Evolutionary conservation across 2,113 vertebrate species (phyloP).

Genomic region (Setophaga petechia): DNA sequence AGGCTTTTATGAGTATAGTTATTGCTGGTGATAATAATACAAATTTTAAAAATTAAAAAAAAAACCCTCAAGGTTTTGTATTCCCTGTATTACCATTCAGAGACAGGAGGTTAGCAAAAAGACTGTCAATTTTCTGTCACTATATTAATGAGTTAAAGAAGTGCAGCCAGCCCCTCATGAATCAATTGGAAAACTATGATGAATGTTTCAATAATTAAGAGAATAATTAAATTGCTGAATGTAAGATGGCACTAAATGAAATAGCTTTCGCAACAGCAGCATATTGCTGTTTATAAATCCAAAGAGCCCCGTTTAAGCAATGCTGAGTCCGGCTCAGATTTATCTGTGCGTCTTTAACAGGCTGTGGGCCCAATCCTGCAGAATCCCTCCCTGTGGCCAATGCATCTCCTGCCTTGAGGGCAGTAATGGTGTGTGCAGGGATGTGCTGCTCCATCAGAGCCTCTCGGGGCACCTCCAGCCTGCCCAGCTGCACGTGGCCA

Average conservation of each 20-base stretch:
- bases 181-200: slow-evolving; percentile 68
- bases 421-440: accelerated
- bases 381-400: background rate
- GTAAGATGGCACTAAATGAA: slow-evolving; percentile 62
- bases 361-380: background rate
- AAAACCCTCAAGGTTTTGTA: background rate
- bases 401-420: accelerated
- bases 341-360: background rate
- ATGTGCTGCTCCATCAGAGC: background rate
- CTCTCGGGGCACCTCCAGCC: background rate
- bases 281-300: slow-evolving; percentile 57
- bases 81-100: background rate
- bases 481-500: background rate
- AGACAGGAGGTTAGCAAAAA: slow-evolving; percentile 15
- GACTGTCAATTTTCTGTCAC: slow-evolving; percentile 9
- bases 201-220: slow-evolving; percentile 71
- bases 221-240: slow-evolving; percentile 69
- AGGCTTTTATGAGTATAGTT: slow-evolving; percentile 39
- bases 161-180: slow-evolving; percentile 57
- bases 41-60: background rate
- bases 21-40: slow-evolving; percentile 39
- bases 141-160: slow-evolving; percentile 60
- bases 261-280: slow-evolving; percentile 16
- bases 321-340: background rate
- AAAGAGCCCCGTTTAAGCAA: slow-evolving; percentile 43